These are phyloP conservation scores for Jordanella pulchra DNA, from an alignment of 2,797 vertebrate genomes.

Conservation along the genomic window DNA sequence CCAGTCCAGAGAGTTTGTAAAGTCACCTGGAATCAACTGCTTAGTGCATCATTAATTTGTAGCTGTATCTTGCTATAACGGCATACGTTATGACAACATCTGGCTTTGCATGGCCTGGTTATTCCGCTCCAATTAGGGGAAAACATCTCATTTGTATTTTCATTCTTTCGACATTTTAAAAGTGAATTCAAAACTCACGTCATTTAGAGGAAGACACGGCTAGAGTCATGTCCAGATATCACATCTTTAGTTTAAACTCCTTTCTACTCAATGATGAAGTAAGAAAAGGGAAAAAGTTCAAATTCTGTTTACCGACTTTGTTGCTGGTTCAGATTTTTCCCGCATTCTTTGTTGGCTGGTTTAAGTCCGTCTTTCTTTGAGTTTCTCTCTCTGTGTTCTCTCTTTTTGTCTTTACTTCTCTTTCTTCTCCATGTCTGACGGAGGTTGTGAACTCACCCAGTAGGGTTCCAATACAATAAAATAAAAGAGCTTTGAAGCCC, in stretches of 20 bases:
- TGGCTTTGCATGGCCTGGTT: no score
- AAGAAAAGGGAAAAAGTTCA: constrained; percentile 27
- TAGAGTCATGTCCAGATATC: constrained; percentile 47
- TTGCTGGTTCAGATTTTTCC: constrained; percentile 34
- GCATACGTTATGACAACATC: no score
- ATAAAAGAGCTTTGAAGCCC: constrained; percentile 62
- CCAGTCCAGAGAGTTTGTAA: neutral
- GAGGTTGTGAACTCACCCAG: constrained; percentile 61
- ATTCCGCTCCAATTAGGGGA: no score
- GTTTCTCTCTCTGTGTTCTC: constrained; percentile 5
- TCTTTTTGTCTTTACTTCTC: constrained; percentile 19
- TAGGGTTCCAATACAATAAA: constrained; percentile 55
- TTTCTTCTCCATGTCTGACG: constrained; percentile 41
- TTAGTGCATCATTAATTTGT: neutral
- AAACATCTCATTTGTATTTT: no score
- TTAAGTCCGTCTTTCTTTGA: constrained; percentile 43
- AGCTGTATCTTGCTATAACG: no score
- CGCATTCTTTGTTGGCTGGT: constrained; percentile 52
- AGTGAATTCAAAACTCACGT: no score
- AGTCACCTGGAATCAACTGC: neutral
- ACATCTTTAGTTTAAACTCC: constrained; percentile 45
- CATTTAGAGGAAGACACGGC: neutral
- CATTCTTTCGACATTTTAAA: no score
- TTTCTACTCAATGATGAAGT: constrained; percentile 49
- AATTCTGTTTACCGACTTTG: constrained; percentile 31